Evolutionary conservation across 2,888 invertebrate genomes (phyloP).

Genomic region (Heteromurus nitidus): DNA sequence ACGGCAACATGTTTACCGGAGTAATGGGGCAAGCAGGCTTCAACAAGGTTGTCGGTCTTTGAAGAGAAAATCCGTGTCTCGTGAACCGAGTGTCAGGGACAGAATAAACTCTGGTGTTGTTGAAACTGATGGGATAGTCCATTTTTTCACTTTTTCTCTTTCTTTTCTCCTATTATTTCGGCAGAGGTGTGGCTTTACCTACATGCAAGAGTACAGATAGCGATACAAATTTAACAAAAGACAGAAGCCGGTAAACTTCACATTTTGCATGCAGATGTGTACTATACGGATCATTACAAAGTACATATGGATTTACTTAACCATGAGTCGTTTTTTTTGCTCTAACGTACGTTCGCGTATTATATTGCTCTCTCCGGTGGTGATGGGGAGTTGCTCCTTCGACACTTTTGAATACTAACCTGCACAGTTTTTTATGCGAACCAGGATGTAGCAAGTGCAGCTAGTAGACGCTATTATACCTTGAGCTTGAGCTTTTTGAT

Average conservation of each 20-base stretch:
- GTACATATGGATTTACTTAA: conserved; percentile 44
- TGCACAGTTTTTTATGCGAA: background rate
- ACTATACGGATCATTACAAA: conserved; percentile 22
- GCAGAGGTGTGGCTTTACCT: conserved; percentile 38
- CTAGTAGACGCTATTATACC: background rate
- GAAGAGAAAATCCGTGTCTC: conserved; percentile 63
- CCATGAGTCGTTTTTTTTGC: conserved; percentile 49
- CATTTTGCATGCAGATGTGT: background rate
- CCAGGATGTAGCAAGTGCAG: background rate
- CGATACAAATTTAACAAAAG: conserved; percentile 19
- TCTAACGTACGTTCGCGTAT: conserved; percentile 15
- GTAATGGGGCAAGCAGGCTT: conserved; percentile 65
- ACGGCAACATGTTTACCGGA: conserved; percentile 69
- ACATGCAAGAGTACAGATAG: background rate
- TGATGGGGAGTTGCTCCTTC: conserved; percentile 17
- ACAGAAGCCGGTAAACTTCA: background rate
- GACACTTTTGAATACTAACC: conserved; percentile 25
- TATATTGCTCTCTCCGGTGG: conserved; percentile 9
- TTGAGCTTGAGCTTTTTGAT: conserved; percentile 1
- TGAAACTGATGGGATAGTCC: conserved; percentile 64
- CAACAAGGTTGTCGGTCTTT: conserved; percentile 63
- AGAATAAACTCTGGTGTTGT: conserved; percentile 68
- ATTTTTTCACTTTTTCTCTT: conserved; percentile 47
- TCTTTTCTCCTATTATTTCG: conserved; percentile 44
- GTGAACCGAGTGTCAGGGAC: conserved; percentile 69